Base-by-base conservation (phyloP, 2,113 vertebrate species). In the Onychostruthus taczanowskii region DNA sequence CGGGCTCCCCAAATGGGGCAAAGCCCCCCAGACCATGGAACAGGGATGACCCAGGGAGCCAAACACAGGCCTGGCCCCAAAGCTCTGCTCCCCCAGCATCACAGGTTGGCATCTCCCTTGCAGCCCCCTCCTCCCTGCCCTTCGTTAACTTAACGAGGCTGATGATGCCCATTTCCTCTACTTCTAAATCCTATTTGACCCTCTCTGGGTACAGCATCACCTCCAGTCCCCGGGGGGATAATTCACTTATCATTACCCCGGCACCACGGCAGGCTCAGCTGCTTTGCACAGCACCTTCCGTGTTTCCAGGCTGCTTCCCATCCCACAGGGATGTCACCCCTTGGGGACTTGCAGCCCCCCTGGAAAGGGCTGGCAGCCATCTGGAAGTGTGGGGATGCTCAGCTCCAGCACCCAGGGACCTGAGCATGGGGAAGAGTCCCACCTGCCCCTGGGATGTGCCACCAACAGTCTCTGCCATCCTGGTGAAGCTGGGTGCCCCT, bases 221-320 rank as follows among this genome's bases (percentile, higher is more conserved):
- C 86, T 6, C 41, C 18, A 7, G 31, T 12, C 26, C 50, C 79
- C 43, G 31, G 9, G 7, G 14, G 67, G 17, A 47, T 31, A 1
- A 88, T 16, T 55, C 8, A 39, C 18, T 22, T 4, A 4, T 59
- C 37, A 2, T 53, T 41, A n/a, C 74, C 66, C 83, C 1, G 2
- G 7, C 9, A 63, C 46, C 33, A 0, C 0, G 1, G 63, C 56
- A 80, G 64, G 87, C 82, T 73, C 86, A 27, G 75, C 64, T 27
- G 3, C 13, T 53, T 2, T 6, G 1, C 62, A 9, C 56, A 27
- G 33, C 70, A 24, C 39, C 70, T 12, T 43, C 3, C 0, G 0
- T 17, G 33, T 22, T 43, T 39, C 67, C 69, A 88, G 64, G 56
- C 27, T 44, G 35, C 24, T 39, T 56, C 15, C 5, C 33, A 4